Base-by-base conservation (phyloP, 2,888 invertebrate species). In the Leptogaster cylindrica region DNA sequence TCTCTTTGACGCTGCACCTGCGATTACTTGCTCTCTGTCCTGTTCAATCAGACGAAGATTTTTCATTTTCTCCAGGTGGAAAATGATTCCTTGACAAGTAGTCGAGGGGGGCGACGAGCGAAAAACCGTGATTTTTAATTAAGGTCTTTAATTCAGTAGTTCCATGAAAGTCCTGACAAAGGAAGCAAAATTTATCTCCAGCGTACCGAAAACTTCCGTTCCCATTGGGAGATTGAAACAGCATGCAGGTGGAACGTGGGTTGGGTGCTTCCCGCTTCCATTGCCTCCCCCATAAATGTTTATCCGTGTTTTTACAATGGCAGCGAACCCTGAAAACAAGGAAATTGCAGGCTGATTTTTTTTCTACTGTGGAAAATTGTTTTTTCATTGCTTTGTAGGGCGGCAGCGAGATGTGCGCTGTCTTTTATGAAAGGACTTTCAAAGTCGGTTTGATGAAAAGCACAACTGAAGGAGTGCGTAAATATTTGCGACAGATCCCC, bases 401-500 rank as follows among this genome's bases (percentile, higher is more conserved):
- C 27, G 14, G 31, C 16, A 44, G 41, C 44, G 12, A 14, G 23
- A n/a, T 61, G 28, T 18, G 18, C 27, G 27, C 14, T 27, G n/a
- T 41, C 61, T 18, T 18, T 44, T 44, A 27, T 23, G 16, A 10
- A 44, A 44, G 27, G n/a, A 36, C 44, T 61, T 20, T 27, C 23
- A 31, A 61, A 31, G 28, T 18, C 12, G 28, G 25, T 39, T 39
- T 61, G 61, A 61, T 61, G 61, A 61, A 61, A 61, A 61, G 61
- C 44, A 61, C 61, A 61, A 44, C 44, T 44, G 61, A 39, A 61
- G 61, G 27, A 61, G 61, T 44, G 61, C 61, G 61, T 61, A 41
- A 61, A 61, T 61, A 61, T 61, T 61, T 61, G 58, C 58, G 52
- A 33, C 28, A 52, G 52, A 18, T 41, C 23, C 27, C 41, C 27